Percentiles rank a stretch among this genome's conserved stretches.
Conservation (phyloP, 2,888 invertebrate genomes). For the Monopis laevigella region DNA sequence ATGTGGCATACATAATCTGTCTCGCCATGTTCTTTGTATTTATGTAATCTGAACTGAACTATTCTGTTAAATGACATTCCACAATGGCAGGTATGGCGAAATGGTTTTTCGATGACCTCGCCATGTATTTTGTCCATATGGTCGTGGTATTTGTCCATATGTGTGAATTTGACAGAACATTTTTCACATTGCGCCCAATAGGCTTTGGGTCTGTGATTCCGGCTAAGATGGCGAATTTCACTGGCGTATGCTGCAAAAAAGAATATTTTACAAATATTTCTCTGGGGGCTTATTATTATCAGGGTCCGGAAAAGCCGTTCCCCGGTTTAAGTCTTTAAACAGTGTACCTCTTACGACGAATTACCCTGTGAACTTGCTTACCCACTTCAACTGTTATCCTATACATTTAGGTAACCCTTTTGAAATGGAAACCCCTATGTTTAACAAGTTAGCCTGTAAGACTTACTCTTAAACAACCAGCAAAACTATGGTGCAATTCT, state of each 20-base stretch:
- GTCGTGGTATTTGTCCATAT: background rate
- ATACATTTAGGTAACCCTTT: too few species aligned
- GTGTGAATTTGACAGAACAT: background rate
- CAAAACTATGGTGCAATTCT: too few species aligned
- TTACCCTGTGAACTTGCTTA: too few species aligned
- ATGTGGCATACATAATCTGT: background rate
- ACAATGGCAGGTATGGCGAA: background rate
- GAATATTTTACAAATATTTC: background rate
- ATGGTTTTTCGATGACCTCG: background rate
- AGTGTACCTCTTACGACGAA: too few species aligned
- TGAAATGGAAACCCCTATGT: too few species aligned
- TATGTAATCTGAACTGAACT: background rate
- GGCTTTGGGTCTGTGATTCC: background rate
- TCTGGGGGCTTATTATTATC: too few species aligned
- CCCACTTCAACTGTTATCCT: too few species aligned
- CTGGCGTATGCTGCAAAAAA: background rate
- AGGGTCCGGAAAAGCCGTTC: too few species aligned
- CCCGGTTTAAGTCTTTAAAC: too few species aligned
- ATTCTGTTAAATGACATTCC: background rate
- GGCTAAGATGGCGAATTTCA: background rate
- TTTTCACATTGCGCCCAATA: background rate
- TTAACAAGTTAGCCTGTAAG: too few species aligned
- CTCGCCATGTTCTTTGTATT: slow-evolving; percentile 2
- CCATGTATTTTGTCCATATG: background rate
- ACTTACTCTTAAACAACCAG: too few species aligned